Evolutionary conservation across 2,797 vertebrate genomes (phyloP).

Genomic region (Chelidonichthys spinosus): DNA sequence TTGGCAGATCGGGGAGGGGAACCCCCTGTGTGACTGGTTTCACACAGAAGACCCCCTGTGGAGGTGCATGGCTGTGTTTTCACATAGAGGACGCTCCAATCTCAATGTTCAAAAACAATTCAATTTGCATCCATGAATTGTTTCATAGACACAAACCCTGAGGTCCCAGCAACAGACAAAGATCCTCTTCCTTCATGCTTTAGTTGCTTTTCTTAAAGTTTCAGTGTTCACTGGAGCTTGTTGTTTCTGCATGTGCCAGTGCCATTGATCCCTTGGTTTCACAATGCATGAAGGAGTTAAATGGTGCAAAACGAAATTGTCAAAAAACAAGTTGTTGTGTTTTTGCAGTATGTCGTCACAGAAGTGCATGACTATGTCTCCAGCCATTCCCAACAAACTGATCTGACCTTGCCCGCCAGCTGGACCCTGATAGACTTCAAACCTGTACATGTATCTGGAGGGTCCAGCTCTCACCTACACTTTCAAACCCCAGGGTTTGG

Average conservation of each 20-base stretch:
- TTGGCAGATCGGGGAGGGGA: too few relatives aligned
- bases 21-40: too few relatives aligned
- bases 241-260: too few relatives aligned
- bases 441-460: neutral
- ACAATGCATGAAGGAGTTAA: neutral
- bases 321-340: neutral
- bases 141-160: too few relatives aligned
- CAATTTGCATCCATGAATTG: too few relatives aligned
- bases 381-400: neutral
- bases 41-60: too few relatives aligned
- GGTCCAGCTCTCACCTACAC: neutral
- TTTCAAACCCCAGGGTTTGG: neutral
- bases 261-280: too few relatives aligned
- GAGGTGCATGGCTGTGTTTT: too few relatives aligned
- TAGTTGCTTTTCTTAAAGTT: too few relatives aligned
- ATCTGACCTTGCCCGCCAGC: neutral
- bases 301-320: neutral
- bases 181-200: constrained; percentile 30
- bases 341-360: neutral
- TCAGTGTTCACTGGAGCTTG: too few relatives aligned
- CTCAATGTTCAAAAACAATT: too few relatives aligned
- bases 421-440: neutral
- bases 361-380: neutral
- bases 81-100: too few relatives aligned
- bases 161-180: constrained; percentile 29